Base-by-base conservation (phyloP, 2,113 vertebrate genomes). In the Stigmatopora argus region DNA sequence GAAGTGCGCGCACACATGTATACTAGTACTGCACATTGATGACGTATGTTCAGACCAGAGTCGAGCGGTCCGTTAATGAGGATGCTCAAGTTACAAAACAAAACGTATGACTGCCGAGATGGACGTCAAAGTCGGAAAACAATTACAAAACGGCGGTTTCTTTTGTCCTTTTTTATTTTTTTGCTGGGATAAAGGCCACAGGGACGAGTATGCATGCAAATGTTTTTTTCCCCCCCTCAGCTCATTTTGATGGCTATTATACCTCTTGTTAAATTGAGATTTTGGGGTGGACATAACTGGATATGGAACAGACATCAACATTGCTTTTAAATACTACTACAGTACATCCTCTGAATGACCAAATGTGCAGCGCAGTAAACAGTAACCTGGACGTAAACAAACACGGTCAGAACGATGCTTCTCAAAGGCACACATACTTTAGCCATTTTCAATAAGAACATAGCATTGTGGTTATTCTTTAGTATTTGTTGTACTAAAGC, bases 131-230 rank as follows among this genome's bases (percentile, higher is more conserved):
- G 45, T 21, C 12, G 2, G 56, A 59, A 46, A 62, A 46, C 26
- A 35, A 55, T 13, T 41, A 8, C 0, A 53, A 21, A 51, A 68
- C 34, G 31, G 23, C 0, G 11, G 57, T 38, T 18, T 52, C n/a
- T 47, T 78, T 78, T 75, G 26, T 18, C 68, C 18, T 47, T 79
- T 84, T 82, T 80, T 41, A 83, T 84, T 62, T 84, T 84, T 62
- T 73, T 82, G 63, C 52, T 77, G 62, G 47, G 61, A 78, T 56
- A 75, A 66, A 69, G 63, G 59, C 15, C 51, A 61, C 60, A 62
- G 62, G 47, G 58, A 23, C 51, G 68, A 21, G 38, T 45, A 71
- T 48, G 35, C 60, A 64, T 66, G 46, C 44, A 60, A 49, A 70
- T 46, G 46, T 61, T 47, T 12, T 55, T 41, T 64, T 56, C 26